Evolutionary conservation across 2,797 vertebrate genomes (phyloP), one percentile per base, ranked within the genome.

Genomic region (Lophius americanus): DNA sequence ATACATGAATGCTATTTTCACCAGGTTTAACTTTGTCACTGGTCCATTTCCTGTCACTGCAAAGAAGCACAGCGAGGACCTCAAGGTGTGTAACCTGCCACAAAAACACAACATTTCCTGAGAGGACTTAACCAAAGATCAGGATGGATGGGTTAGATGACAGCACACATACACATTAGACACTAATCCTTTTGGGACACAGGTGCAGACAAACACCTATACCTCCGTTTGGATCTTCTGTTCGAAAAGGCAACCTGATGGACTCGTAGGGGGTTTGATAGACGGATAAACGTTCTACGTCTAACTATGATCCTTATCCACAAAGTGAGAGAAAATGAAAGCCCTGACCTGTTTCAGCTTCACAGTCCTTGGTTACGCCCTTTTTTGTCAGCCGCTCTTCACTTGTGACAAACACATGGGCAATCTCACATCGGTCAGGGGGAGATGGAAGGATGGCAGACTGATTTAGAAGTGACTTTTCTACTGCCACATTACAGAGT

Each of bases 101-200:
- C 51, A 53, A 76, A 53, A 70, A 69, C 50, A 76, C 72, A 60
- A 49, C 52, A 57, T 89, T 92, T 89, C 90, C 90, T 91, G 90
- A 91, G 90, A 89, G 61, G 82, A 86, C 67, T 60, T 64, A 87
- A 82, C 78, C 41, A 83, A 55, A 77, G 56, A 68, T 66, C 53
- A 58, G 60, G 59, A 77, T 68, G 63, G 70, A 86, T 13, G 13
- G n/a, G 51, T 57, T 59, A 61, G 7, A 60, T 0, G 6, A 56
- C 51, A 41, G 13, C 56, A 49, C 50, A 60, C 49, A 55, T 33
- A 51, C 37, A 61, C 44, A 37, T 68, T 60, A 36, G 35, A 73
- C 42, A 42, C 48, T 50, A 81, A 84, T 85, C 79, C 75, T 76
- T 69, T 41, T 47, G 75, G 73, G 75, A 77, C 1, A 2, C 52